phyloP scores from a whole-genome alignment of 1,140 invertebrate species.

The Elymnias hypermnestra region DNA sequence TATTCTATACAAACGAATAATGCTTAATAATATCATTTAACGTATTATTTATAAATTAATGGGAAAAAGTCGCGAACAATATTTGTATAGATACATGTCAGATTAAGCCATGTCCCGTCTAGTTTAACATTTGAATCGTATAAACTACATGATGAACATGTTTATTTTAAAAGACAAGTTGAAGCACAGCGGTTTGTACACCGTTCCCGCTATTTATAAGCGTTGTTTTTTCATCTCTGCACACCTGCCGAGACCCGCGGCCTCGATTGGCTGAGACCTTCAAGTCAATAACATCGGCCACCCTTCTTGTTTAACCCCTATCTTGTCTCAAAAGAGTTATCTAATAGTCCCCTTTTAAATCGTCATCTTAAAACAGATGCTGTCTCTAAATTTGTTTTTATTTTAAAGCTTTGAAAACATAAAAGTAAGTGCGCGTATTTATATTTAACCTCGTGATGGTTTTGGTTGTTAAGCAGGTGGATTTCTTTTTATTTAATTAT shows the following conservation, averaged over 20 bases:
- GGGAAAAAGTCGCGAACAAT: too few relatives aligned
- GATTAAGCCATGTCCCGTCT: too few relatives aligned
- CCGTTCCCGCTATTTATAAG: slow-evolving; percentile 47
- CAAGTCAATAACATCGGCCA: slow-evolving; percentile 41
- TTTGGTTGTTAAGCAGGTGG: too few relatives aligned
- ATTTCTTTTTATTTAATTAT: too few relatives aligned
- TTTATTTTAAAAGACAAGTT: slow-evolving; percentile 25
- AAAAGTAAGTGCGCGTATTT: too few relatives aligned
- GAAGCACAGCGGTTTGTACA: slow-evolving; percentile 2
- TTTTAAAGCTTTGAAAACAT: too few relatives aligned
- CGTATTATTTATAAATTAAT: too few relatives aligned
- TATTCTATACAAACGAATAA: too few relatives aligned
- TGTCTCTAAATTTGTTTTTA: background rate
- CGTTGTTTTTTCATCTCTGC: slow-evolving; percentile 29
- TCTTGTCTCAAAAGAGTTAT: slow-evolving; percentile 24
- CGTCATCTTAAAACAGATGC: slow-evolving; percentile 15
- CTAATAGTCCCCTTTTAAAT: slow-evolving; percentile 23
- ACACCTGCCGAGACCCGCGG: slow-evolving; percentile 32
- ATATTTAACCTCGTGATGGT: too few relatives aligned
- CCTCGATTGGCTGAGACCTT: slow-evolving; percentile 32
- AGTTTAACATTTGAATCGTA: background rate
- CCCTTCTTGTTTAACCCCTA: slow-evolving; percentile 36
- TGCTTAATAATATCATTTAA: too few relatives aligned
- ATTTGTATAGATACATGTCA: too few relatives aligned
- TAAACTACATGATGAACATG: background rate